Evolutionary conservation across 2,113 vertebrate species (phyloP), one percentile per base, ranked within the genome.

Genomic region (Vidua macroura): DNA sequence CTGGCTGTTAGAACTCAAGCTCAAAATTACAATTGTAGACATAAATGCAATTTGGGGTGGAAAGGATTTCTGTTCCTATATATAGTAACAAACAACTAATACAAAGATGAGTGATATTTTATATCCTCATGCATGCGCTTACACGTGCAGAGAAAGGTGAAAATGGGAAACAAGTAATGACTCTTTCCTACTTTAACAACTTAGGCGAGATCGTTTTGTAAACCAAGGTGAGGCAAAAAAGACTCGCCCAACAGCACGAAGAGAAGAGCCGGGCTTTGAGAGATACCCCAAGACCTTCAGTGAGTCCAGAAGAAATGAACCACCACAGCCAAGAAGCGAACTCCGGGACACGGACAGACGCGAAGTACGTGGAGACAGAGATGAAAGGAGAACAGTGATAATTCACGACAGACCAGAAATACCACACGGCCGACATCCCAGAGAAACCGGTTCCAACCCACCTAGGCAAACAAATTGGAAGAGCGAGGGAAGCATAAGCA

Each of bases 251-350:
- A 96, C 98, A 41, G 97, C 98, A 48, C 97, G 98, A 64, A 98
- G 99, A 80, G 99, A 99, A 66, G 97, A 98, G 49, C 96, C 98
- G 0, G 97, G 98, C 27, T 99, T 99, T 89, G 99, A 99, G 90
- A 88, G 98, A 62, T 99, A 99, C 55, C 98, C 99, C 17, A 99
- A 99, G 96, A 98, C 91, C 94, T 99, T 99, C 86, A 98, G 98
- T 22, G 97, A 98, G 2, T 98, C 99, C 31, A 97, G 99, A 90
- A 98, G 99, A 92, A 96, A 98, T 5, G 99, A 99, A 63, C 97
- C 98, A 8, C 97, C 98, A 2, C 98, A 97, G 28, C 97, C 98
- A 2, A 97, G 99, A 25, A 90, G 97, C 2, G 99, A 99, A 53
- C 98, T 99, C 15, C 96, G 99, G 27, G 99, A 99, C 94, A 97